These are phyloP conservation scores for Neodiprion virginianus DNA, from an alignment of 1,140 invertebrate genomes.

Conservation along the genomic window DNA sequence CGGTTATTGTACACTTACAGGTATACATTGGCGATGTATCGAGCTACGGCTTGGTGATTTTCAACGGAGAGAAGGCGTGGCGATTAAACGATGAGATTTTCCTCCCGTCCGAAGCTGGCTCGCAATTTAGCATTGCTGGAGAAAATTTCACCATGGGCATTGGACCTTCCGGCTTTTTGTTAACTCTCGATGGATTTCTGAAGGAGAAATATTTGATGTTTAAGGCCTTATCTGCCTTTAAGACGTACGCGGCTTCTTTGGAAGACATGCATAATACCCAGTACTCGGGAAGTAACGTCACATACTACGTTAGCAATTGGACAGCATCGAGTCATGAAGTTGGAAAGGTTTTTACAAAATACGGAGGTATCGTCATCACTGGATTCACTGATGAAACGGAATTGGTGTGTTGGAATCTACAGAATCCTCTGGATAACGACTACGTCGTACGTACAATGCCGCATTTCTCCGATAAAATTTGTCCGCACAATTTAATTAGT, in stretches of 20 bases:
- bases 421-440: slow-evolving; percentile 39
- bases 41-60: slow-evolving; percentile 47
- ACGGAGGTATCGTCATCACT: slow-evolving; percentile 45
- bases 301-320: slow-evolving; percentile 30
- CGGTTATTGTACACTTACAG: slow-evolving; percentile 19
- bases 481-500: too few relatives aligned
- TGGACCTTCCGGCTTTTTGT: slow-evolving; percentile 52
- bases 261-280: slow-evolving; percentile 31
- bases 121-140: slow-evolving; percentile 40
- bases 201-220: slow-evolving; percentile 39
- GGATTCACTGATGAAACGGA: slow-evolving; percentile 40
- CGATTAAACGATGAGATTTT: slow-evolving; percentile 43
- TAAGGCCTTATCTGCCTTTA: slow-evolving; percentile 48
- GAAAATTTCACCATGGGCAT: slow-evolving; percentile 50
- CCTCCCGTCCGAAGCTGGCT: slow-evolving; percentile 17
- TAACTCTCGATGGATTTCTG: slow-evolving; percentile 34
- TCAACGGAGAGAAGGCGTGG: slow-evolving; percentile 32
- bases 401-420: slow-evolving; percentile 48
- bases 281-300: slow-evolving; percentile 19
- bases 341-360: slow-evolving; percentile 21
- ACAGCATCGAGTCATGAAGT: slow-evolving; percentile 2
- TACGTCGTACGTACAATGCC: slow-evolving; percentile 43
- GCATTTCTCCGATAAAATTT: slow-evolving; percentile 23
- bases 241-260: slow-evolving; percentile 41
- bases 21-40: slow-evolving; percentile 54